Conservation (phyloP, 2,888 invertebrate genomes). For the Gymnosoma rotundatum region DNA sequence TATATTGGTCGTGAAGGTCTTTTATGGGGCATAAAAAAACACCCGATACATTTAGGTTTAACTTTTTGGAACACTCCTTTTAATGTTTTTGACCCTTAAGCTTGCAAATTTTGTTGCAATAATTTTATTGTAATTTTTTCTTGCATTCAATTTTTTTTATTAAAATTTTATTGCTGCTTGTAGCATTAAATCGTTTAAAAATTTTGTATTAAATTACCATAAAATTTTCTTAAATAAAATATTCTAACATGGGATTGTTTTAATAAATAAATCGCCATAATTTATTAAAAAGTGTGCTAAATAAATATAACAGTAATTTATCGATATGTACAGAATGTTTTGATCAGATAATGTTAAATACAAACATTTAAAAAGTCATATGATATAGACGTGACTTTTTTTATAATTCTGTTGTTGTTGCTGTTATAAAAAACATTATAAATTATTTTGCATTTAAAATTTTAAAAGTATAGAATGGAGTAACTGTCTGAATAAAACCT, state of each 20-base stretch:
- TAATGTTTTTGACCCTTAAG: too few relatives aligned
- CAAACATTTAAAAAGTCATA: conserved; percentile 15
- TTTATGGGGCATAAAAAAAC: too few relatives aligned
- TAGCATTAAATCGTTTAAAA: too few relatives aligned
- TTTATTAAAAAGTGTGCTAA: conserved; percentile 56
- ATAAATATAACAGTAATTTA: conserved; percentile 49
- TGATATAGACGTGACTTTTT: neutral
- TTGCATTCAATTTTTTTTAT: too few relatives aligned
- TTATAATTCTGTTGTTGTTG: neutral
- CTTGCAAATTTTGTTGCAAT: too few relatives aligned
- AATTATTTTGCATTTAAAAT: conserved; percentile 49
- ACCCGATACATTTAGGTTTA: too few relatives aligned
- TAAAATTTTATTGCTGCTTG: too few relatives aligned
- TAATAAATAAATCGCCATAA: conserved; percentile 47
- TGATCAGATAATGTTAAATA: conserved; percentile 35
- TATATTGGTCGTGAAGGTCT: too few relatives aligned
- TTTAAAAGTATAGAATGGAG: conserved; percentile 35
- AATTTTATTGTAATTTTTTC: too few relatives aligned
- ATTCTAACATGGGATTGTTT: conserved; percentile 24
- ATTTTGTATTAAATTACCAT: neutral
- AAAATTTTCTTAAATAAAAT: neutral
- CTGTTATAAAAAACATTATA: conserved; percentile 42
- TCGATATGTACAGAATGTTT: conserved; percentile 33
- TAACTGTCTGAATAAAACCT: conserved; percentile 23
- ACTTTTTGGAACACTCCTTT: too few relatives aligned